A percentile compares a stretch with the other conserved stretches of the same genome.
These are phyloP conservation scores for Axinella damicornis DNA, from an alignment of 37 sponge, comb jelly and placozoan species.

Conservation along the genomic window DNA sequence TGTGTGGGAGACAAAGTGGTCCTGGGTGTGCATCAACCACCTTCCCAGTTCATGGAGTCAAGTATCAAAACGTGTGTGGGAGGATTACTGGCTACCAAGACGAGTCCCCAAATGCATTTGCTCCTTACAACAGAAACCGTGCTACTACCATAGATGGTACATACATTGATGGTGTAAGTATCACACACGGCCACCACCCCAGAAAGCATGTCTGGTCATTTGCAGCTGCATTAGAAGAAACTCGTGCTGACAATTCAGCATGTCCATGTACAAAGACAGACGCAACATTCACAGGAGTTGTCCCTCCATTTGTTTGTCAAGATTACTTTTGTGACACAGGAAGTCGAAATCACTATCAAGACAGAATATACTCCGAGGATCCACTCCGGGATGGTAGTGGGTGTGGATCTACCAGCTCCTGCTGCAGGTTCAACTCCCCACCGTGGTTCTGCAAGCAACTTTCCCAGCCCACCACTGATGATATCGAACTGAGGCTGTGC, in stretches of 20 bases:
- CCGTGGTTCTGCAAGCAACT: constrained; percentile 34
- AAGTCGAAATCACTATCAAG: too few species aligned
- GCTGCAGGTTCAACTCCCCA: constrained; percentile 22
- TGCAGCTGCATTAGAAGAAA: constrained; percentile 30
- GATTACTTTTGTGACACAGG: constrained; percentile 47
- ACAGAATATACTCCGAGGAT: constrained; percentile 4
- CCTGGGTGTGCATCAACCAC: neutral
- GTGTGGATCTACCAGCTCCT: constrained; percentile 17
- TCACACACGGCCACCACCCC: neutral
- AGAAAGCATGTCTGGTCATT: constrained; percentile 43
- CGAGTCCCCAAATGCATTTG: neutral
- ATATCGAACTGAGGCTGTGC: constrained; percentile 32
- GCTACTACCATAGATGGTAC: constrained; percentile 5
- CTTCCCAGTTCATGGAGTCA: constrained; percentile 1
- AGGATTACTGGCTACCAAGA: neutral
- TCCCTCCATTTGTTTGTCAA: constrained; percentile 31
- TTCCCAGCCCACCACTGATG: constrained; percentile 8
- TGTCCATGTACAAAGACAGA: constrained; percentile 27
- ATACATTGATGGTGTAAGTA: constrained; percentile 35
- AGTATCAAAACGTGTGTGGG: neutral
- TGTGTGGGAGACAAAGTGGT: neutral
- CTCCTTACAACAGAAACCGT: neutral
- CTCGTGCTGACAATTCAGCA: neutral
- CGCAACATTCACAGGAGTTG: neutral
- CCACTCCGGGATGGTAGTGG: constrained; percentile 47